Percentiles rank a stretch among this genome's conserved stretches.
Conservation (phyloP, 2,888 invertebrate species). For the Mongoloraphidia duomilia region DNA sequence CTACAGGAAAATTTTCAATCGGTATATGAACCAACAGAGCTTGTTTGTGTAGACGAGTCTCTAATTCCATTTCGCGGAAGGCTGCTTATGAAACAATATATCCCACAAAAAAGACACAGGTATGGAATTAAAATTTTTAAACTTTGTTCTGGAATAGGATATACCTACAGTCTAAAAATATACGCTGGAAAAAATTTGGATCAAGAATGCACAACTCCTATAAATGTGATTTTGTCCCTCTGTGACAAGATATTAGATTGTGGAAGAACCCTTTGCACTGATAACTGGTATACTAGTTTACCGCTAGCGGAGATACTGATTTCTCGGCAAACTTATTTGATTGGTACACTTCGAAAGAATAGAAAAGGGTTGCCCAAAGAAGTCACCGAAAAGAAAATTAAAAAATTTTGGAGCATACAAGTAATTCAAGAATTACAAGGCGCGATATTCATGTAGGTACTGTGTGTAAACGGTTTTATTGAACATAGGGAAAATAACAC, state of each 20-base stretch:
- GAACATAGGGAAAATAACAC: too few species aligned
- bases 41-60: conserved; percentile 14
- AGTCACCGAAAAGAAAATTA: neutral
- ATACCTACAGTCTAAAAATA: neutral
- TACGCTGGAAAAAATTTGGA: neutral
- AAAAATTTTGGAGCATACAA: too few species aligned
- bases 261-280: conserved; percentile 6
- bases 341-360: conserved; percentile 16
- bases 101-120: conserved; percentile 14
- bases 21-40: conserved; percentile 10
- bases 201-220: too few species aligned
- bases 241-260: neutral
- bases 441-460: too few species aligned
- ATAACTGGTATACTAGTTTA: conserved; percentile 14
- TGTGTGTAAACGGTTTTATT: too few species aligned
- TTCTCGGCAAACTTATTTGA: conserved; percentile 12
- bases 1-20: conserved; percentile 8
- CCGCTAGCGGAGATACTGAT: conserved; percentile 14
- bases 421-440: too few species aligned
- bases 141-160: conserved; percentile 11
- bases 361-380: conserved; percentile 11
- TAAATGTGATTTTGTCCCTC: neutral
- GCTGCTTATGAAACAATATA: conserved; percentile 14
- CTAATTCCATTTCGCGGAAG: conserved; percentile 15
- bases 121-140: conserved; percentile 18